Conservation (phyloP, 2,888 invertebrate species). For the Leucophenga maculata region DNA sequence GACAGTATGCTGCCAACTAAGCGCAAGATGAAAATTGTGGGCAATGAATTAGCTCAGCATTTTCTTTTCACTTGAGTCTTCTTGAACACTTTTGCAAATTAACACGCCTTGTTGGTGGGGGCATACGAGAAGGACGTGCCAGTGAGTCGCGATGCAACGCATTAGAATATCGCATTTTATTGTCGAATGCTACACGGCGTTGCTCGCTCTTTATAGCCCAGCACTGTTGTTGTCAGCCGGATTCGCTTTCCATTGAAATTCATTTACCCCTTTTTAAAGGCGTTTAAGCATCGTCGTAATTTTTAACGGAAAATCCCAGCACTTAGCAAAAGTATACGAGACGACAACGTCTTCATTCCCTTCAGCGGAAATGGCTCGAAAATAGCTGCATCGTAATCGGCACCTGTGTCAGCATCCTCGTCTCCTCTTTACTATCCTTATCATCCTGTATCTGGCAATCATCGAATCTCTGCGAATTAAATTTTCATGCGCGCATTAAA, state of each 20-base stretch:
- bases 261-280: neutral
- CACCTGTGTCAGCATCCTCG: too few species aligned
- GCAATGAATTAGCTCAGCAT: neutral
- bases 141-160: neutral
- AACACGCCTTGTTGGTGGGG: neutral
- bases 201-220: neutral
- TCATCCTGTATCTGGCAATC: slow-evolving; percentile 5
- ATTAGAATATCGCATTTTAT: slow-evolving; percentile 5
- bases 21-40: neutral
- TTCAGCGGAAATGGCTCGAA: too few species aligned
- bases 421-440: too few species aligned
- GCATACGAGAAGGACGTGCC: too few species aligned
- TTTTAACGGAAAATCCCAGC: neutral
- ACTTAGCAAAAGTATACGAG: neutral
- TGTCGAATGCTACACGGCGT: neutral
- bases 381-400: too few species aligned
- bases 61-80: neutral
- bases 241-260: neutral
- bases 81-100: neutral
- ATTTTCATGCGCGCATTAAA: slow-evolving; percentile 30
- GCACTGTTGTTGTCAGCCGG: too few species aligned
- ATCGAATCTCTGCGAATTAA: slow-evolving; percentile 24
- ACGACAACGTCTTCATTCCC: neutral
- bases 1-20: neutral
- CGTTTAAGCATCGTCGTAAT: neutral